Conservation (phyloP, 2,113 vertebrate genomes). For the Lepus americanus region DNA sequence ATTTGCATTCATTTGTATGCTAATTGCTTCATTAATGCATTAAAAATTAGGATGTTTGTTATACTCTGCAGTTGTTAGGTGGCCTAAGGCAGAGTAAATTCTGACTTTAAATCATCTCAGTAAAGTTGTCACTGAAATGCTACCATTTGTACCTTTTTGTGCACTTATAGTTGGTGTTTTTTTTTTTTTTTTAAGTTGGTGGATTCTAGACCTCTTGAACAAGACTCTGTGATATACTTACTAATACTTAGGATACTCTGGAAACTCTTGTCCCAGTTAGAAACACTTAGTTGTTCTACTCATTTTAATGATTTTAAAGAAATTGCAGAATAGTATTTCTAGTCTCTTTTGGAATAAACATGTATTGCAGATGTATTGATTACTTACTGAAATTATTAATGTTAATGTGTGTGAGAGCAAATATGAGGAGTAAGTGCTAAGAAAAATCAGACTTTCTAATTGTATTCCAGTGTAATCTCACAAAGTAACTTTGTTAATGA, state of each 20-base stretch:
- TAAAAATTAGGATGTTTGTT: constrained; percentile 60
- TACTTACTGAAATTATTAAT: not conserved
- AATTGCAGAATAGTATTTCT: no score
- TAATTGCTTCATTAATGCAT: constrained; percentile 70
- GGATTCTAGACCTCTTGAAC: not conserved
- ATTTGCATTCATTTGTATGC: constrained; percentile 56
- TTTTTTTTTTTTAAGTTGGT: not conserved
- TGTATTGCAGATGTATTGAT: not conserved
- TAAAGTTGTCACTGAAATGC: constrained; percentile 42
- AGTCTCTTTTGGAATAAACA: not conserved
- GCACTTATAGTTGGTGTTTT: not conserved
- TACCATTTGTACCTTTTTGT: not conserved
- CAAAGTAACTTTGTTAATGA: constrained; percentile 27
- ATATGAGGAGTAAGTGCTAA: constrained; percentile 10
- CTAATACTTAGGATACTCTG: not conserved
- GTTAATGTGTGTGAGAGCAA: not conserved
- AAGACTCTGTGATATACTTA: not conserved
- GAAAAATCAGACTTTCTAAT: constrained; percentile 57
- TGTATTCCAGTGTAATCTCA: constrained; percentile 34
- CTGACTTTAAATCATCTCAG: constrained; percentile 55
- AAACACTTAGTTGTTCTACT: not conserved
- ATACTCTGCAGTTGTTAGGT: constrained; percentile 7
- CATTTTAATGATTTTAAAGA: not conserved
- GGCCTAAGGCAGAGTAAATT: constrained; percentile 33
- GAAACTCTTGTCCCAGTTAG: not conserved